Percentiles rank a stretch among this genome's conserved stretches.
Conservation (phyloP, 1,140 invertebrate genomes). For the Nasonia giraulti region DNA sequence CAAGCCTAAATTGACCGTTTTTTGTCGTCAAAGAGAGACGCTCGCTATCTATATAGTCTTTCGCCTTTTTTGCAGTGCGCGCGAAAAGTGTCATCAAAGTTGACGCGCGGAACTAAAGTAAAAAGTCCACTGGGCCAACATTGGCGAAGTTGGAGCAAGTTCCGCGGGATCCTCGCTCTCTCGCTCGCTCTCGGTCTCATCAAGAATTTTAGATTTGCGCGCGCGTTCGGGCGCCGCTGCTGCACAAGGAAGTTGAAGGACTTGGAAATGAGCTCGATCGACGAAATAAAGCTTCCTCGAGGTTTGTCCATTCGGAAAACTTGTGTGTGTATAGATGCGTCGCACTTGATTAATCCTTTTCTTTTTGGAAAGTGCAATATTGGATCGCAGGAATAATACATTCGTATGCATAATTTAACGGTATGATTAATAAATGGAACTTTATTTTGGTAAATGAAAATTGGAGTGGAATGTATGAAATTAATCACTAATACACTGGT, state of each 20-base stretch:
- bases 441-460: no score
- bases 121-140: conserved; percentile 29
- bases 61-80: conserved; percentile 25
- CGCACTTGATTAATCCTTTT: not conserved
- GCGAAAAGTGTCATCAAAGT: conserved; percentile 32
- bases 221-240: conserved; percentile 12
- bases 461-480: no score
- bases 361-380: not conserved
- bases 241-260: conserved; percentile 22
- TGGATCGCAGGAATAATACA: no score
- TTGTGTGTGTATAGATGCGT: not conserved
- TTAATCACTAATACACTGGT: no score
- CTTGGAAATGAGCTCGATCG: conserved; percentile 43
- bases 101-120: conserved; percentile 24
- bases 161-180: conserved; percentile 2
- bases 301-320: conserved; percentile 19
- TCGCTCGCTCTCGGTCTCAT: not conserved
- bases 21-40: not conserved
- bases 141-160: conserved; percentile 37
- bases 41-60: not conserved
- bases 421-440: no score
- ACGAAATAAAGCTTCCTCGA: not conserved
- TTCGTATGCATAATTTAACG: no score
- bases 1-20: conserved; percentile 7
- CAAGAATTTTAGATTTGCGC: conserved; percentile 45